Conservation (phyloP, 2,888 invertebrate genomes). For the Galeruca laticollis region DNA sequence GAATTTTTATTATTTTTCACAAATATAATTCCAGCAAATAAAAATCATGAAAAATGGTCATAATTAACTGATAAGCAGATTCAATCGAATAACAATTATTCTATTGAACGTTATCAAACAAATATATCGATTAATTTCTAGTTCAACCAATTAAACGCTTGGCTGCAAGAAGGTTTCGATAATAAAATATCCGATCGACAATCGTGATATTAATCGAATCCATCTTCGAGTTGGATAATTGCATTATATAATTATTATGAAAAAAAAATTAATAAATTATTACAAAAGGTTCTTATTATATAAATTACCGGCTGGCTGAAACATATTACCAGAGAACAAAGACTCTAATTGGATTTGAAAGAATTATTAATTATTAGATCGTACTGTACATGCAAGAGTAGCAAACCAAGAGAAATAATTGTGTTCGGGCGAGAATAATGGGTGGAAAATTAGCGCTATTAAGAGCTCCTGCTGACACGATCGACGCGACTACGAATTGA, state of each 20-base stretch:
- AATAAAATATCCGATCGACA: conserved; percentile 42
- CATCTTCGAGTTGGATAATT: conserved; percentile 40
- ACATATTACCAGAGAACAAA: conserved; percentile 30
- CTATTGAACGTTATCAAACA: conserved; percentile 27
- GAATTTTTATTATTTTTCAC: no score
- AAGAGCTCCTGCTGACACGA: conserved; percentile 27
- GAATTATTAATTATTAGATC: conserved; percentile 43
- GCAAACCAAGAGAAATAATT: conserved; percentile 42
- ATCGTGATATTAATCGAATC: conserved; percentile 45
- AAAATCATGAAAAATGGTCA: neutral
- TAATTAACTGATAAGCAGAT: conserved; percentile 5
- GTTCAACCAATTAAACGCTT: conserved; percentile 35
- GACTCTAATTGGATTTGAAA: conserved; percentile 44
- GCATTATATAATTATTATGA: conserved; percentile 42
- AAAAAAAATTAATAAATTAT: conserved; percentile 43
- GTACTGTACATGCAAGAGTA: conserved; percentile 42
- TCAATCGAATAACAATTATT: conserved; percentile 25
- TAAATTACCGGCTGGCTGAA: conserved; percentile 38
- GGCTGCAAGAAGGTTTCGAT: conserved; percentile 32
- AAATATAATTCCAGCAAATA: neutral
- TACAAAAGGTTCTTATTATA: conserved; percentile 41
- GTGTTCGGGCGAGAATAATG: conserved; percentile 36
- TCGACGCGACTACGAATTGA: neutral
- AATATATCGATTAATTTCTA: conserved; percentile 38
- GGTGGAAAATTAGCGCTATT: conserved; percentile 25